phyloP scores from a whole-genome alignment of 2,888 invertebrate genomes.

The Lasioglossum oenotherae region DNA sequence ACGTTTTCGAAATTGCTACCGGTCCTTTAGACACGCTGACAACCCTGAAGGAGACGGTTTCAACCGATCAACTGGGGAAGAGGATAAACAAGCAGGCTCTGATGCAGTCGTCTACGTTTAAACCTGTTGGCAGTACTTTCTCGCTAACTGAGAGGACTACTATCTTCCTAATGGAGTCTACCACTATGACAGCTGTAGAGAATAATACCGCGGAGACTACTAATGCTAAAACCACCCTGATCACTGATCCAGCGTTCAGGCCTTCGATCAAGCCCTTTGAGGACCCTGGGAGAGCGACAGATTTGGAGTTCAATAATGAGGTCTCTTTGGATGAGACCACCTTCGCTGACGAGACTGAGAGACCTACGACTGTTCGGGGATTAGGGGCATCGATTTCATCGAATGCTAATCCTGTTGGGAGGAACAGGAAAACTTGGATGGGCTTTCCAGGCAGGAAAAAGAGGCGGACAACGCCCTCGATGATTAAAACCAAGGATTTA shows the following conservation, averaged over 20 bases:
- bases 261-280: constrained; percentile 9
- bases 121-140: neutral
- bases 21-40: neutral
- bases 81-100: neutral
- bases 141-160: neutral
- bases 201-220: constrained; percentile 12
- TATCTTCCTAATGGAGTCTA: neutral
- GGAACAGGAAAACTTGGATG: neutral
- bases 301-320: constrained; percentile 40
- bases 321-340: constrained; percentile 53
- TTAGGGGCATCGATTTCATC: neutral
- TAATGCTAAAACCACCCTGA: constrained; percentile 12
- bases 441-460: neutral
- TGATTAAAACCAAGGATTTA: constrained; percentile 9
- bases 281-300: neutral
- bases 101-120: neutral
- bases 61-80: neutral
- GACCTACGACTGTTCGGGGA: neutral
- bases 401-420: neutral
- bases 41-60: neutral
- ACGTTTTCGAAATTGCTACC: constrained; percentile 32
- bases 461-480: constrained; percentile 15
- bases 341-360: constrained; percentile 30
- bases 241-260: constrained; percentile 47
- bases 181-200: neutral